Conservation (phyloP, 1,140 invertebrate species). For the Cydia pomonella region DNA sequence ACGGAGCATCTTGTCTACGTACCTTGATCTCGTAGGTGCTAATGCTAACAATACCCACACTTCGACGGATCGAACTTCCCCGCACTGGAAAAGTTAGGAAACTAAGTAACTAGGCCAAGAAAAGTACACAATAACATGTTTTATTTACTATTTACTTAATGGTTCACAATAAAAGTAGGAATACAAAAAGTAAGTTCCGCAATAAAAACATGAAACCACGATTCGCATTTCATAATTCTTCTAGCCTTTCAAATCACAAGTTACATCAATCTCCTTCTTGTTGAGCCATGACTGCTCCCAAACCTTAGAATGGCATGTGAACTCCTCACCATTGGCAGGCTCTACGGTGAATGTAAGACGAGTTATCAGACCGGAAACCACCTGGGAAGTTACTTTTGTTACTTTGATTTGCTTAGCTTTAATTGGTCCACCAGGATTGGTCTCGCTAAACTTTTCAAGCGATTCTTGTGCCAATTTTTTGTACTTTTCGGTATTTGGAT, state of each 20-base stretch:
- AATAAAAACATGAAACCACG: no score
- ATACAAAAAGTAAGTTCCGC: no score
- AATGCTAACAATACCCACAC: no score
- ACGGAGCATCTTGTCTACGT: no score
- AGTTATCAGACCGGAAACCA: constrained; percentile 44
- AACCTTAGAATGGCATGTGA: constrained; percentile 49
- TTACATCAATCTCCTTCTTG: constrained; percentile 44
- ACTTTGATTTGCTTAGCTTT: constrained; percentile 39
- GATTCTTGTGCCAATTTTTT: constrained; percentile 45
- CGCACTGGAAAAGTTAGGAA: no score
- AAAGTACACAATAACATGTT: no score
- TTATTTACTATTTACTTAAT: no score
- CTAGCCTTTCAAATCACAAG: constrained; percentile 38
- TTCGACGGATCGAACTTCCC: no score
- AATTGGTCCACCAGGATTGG: constrained; percentile 35
- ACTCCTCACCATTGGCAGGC: constrained; percentile 33
- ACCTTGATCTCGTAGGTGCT: no score
- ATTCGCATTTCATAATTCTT: constrained; percentile 2
- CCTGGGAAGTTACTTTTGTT: constrained; percentile 46
- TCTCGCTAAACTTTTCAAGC: constrained; percentile 46
- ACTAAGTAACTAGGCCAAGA: no score
- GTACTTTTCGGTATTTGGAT: constrained; percentile 45
- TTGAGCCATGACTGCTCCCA: constrained; percentile 45
- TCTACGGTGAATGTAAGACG: neutral
- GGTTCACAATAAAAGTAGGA: no score